phyloP scores from a whole-genome alignment of 2,888 invertebrate species.

The Drosophila prolongata region DNA sequence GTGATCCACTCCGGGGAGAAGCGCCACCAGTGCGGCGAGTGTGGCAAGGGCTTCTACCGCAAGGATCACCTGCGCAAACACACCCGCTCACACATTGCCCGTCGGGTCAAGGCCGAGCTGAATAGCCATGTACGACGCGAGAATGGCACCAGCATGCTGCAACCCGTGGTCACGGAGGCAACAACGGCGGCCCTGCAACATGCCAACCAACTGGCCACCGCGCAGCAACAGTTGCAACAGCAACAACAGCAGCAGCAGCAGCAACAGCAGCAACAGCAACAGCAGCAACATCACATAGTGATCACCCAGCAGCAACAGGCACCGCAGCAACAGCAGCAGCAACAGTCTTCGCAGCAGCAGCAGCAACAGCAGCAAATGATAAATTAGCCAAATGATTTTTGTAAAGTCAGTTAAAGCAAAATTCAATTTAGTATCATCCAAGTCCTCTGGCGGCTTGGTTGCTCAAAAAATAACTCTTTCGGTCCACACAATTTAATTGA shows the following conservation, averaged over 20 bases:
- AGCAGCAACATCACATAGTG: constrained; percentile 73
- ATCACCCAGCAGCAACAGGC: constrained; percentile 65
- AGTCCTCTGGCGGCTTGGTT: constrained; percentile 17
- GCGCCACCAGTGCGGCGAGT: constrained; percentile 93
- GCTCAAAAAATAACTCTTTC: constrained; percentile 46
- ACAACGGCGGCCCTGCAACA: constrained; percentile 79
- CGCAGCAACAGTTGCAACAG: constrained; percentile 85
- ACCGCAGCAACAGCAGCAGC: constrained; percentile 69
- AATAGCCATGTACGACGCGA: constrained; percentile 84
- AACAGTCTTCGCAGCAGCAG: constrained; percentile 69
- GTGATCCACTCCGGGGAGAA: constrained; percentile 95
- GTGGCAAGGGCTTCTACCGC: constrained; percentile 94
- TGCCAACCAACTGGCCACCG: constrained; percentile 82
- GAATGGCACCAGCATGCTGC: constrained; percentile 83
- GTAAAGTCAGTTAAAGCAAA: constrained; percentile 83
- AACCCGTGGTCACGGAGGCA: constrained; percentile 81
- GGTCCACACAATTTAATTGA: constrained; percentile 73
- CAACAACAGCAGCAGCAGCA: constrained; percentile 75
- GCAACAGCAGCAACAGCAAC: constrained; percentile 65
- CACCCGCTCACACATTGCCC: constrained; percentile 92
- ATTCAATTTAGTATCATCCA: constrained; percentile 47
- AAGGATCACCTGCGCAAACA: constrained; percentile 94
- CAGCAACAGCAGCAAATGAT: constrained; percentile 82
- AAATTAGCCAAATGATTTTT: constrained; percentile 84
- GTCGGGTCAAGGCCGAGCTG: constrained; percentile 90